Conservation (phyloP, 2,888 invertebrate species). For the Melinopterus prodromus region DNA sequence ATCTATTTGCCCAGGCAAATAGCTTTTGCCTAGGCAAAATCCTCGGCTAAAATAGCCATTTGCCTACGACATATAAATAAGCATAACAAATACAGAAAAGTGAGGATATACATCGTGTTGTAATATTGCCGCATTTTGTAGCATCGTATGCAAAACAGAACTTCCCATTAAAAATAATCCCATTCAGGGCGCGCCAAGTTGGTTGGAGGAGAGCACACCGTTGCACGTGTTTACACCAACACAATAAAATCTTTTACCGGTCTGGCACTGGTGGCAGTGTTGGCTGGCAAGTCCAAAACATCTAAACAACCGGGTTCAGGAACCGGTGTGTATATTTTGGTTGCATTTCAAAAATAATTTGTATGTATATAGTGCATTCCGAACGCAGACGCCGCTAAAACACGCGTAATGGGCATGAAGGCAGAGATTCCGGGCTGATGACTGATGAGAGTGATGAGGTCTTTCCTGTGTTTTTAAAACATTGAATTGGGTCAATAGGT, state of each 20-base stretch:
- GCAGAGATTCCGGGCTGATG: not conserved
- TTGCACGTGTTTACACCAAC: constrained; percentile 4
- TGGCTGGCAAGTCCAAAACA: not conserved
- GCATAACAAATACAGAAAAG: too few relatives aligned
- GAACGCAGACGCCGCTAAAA: not conserved
- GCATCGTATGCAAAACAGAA: not conserved
- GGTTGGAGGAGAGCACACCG: not conserved
- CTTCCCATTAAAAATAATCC: not conserved
- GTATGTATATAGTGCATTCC: not conserved
- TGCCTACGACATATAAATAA: too few relatives aligned
- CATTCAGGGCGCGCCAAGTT: not conserved
- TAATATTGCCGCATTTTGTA: not conserved
- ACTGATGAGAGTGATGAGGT: not conserved
- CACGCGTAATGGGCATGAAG: not conserved
- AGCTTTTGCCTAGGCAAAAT: too few relatives aligned
- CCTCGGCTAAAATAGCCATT: too few relatives aligned
- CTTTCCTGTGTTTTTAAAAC: not conserved
- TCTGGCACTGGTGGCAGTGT: not conserved
- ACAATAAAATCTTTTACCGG: not conserved
- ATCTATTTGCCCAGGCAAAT: too few relatives aligned
- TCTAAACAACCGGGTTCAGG: not conserved
- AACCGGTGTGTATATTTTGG: not conserved
- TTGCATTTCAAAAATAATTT: not conserved
- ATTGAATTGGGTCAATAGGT: not conserved
- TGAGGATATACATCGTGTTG: not conserved